These are phyloP conservation scores for Sylvietta virens DNA, from an alignment of 2,113 vertebrate genomes.

Conservation along the genomic window DNA sequence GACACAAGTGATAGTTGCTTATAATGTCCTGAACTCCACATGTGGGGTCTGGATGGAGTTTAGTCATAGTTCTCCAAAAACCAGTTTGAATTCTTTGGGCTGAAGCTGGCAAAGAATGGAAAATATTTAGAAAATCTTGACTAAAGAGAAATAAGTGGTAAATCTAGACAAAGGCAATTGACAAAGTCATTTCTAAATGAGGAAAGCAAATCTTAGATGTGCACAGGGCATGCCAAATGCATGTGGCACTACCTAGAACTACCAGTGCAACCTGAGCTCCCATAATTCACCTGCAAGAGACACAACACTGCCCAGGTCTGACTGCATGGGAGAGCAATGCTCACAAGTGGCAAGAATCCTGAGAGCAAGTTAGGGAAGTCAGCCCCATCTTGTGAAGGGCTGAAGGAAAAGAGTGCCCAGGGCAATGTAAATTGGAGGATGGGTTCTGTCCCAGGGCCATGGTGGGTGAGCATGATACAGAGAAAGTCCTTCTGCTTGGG, in stretches of 20 bases:
- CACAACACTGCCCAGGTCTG: fast-evolving
- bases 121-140: not conserved
- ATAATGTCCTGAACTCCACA: not conserved
- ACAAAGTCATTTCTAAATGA: not conserved
- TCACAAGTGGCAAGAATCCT: not conserved
- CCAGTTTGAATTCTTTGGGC: not conserved
- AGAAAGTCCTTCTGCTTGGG: not conserved
- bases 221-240: not conserved
- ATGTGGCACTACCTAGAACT: not conserved
- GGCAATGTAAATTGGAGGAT: not conserved
- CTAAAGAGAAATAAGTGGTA: not conserved
- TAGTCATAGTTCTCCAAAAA: not conserved
- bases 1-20: not conserved
- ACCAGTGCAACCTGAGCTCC: not conserved
- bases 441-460: not conserved
- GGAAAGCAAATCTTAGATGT: not conserved
- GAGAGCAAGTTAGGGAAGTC: not conserved
- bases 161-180: not conserved
- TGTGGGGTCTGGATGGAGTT: not conserved
- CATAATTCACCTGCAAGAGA: not conserved
- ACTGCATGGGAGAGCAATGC: not conserved
- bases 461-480: not conserved
- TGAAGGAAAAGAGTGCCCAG: not conserved
- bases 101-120: not conserved
- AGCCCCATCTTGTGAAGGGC: not conserved